phyloP scores from a whole-genome alignment of 2,797 vertebrate species.

The Cynodonichthys magdalenae region DNA sequence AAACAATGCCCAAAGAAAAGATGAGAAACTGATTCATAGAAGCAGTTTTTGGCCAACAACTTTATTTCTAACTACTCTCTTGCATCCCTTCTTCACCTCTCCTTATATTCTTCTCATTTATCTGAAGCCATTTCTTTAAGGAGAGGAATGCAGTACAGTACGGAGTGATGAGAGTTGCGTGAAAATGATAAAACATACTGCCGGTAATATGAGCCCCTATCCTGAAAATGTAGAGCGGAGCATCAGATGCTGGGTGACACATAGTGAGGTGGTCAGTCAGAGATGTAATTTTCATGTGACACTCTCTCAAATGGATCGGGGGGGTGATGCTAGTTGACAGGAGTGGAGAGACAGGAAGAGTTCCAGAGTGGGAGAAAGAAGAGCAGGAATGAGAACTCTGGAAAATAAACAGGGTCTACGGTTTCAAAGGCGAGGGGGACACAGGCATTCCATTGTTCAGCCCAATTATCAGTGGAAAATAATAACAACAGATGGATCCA shows the following conservation, averaged over 20 bases:
- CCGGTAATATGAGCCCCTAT: constrained; percentile 58
- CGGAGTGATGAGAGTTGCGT: constrained; percentile 37
- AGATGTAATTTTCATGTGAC: constrained; percentile 83
- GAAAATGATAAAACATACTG: constrained; percentile 36
- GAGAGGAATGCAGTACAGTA: constrained; percentile 44
- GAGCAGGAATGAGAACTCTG: constrained; percentile 83
- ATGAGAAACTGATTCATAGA: constrained; percentile 21
- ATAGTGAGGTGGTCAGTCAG: constrained; percentile 81
- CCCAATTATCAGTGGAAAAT: constrained; percentile 99
- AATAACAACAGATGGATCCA: constrained; percentile 99
- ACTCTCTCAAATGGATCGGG: constrained; percentile 74
- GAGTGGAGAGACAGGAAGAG: constrained; percentile 16
- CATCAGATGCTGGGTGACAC: constrained; percentile 83
- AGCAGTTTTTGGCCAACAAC: constrained; percentile 6
- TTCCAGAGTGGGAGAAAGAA: constrained; percentile 32
- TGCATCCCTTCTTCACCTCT: background rate
- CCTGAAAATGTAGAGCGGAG: constrained; percentile 72
- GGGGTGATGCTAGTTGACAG: constrained; percentile 50
- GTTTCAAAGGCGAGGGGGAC: constrained; percentile 95
- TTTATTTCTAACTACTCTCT: constrained; percentile 25
- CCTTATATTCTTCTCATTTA: constrained; percentile 12
- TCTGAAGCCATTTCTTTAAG: constrained; percentile 22
- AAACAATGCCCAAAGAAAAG: constrained; percentile 58
- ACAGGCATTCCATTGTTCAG: constrained; percentile 99
- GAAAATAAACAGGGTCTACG: constrained; percentile 98